These are phyloP conservation scores for Machimus atricapillus DNA, from an alignment of 2,888 invertebrate species.

Conservation along the genomic window DNA sequence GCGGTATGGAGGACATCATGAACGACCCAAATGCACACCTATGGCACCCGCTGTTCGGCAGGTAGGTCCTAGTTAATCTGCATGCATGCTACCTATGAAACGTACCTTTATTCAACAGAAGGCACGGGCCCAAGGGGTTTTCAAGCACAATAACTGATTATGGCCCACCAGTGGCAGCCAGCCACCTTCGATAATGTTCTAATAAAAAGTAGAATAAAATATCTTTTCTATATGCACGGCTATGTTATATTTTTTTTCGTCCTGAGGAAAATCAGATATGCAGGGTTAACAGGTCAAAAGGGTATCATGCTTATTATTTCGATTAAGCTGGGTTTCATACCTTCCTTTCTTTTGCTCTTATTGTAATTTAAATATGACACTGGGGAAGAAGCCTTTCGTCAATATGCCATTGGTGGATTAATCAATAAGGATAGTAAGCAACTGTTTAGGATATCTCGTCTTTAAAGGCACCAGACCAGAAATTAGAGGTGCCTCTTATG, in stretches of 20 bases:
- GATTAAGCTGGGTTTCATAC: no score
- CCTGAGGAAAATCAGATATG: background rate
- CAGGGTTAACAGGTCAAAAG: background rate
- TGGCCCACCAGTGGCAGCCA: background rate
- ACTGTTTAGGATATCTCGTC: no score
- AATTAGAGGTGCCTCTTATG: no score
- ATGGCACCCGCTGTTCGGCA: constrained; percentile 88
- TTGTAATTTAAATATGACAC: background rate
- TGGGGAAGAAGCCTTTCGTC: background rate
- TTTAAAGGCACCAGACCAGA: no score
- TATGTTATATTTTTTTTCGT: background rate
- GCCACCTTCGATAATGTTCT: background rate
- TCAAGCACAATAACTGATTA: background rate
- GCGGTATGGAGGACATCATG: constrained; percentile 65
- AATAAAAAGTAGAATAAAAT: background rate
- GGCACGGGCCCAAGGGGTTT: background rate
- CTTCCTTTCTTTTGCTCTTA: background rate
- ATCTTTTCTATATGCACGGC: background rate
- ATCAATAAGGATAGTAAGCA: no score
- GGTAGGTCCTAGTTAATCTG: constrained; percentile 66
- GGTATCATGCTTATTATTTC: background rate
- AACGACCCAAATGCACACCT: constrained; percentile 72
- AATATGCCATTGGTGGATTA: background rate
- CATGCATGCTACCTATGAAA: background rate
- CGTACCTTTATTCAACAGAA: background rate